Percentiles rank a stretch among this genome's conserved stretches.
phyloP scores from a whole-genome alignment of 2,888 invertebrate genomes.

The Anoplius nigerrimus region DNA sequence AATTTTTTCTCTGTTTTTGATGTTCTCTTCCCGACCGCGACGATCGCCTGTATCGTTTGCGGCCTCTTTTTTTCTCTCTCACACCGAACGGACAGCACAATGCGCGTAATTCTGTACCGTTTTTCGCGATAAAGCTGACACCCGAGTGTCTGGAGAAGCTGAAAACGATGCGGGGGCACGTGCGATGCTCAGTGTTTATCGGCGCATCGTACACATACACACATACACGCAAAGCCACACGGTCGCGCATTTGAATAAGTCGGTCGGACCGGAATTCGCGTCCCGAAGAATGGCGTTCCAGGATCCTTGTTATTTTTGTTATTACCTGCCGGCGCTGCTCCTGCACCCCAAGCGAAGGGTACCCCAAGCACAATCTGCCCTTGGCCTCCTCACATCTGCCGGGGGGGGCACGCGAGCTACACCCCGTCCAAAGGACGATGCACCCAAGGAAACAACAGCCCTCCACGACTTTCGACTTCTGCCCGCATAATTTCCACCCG shows the following conservation, averaged over 20 bases:
- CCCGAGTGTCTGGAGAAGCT: background rate
- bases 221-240: too few species aligned
- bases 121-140: slow-evolving; percentile 19
- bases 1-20: background rate
- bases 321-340: slow-evolving; percentile 62
- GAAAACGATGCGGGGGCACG: slow-evolving; percentile 7
- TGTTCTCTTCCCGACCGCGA: slow-evolving; percentile 10
- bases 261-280: slow-evolving; percentile 41
- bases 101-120: slow-evolving; percentile 13
- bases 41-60: too few species aligned
- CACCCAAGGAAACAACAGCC: background rate
- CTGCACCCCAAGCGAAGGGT: slow-evolving; percentile 36
- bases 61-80: too few species aligned
- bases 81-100: too few species aligned
- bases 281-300: slow-evolving; percentile 47
- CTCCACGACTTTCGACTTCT: background rate
- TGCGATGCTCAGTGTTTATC: background rate
- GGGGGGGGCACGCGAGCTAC: slow-evolving; percentile 57
- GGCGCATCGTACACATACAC: too few species aligned
- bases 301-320: slow-evolving; percentile 62
- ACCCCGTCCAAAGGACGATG: slow-evolving; percentile 37
- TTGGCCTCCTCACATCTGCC: slow-evolving; percentile 61
- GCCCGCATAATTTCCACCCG: background rate
- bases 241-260: slow-evolving; percentile 48
- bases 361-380: slow-evolving; percentile 35